Conservation (phyloP, 1,140 invertebrate genomes). For the Megalonaias nervosa region DNA sequence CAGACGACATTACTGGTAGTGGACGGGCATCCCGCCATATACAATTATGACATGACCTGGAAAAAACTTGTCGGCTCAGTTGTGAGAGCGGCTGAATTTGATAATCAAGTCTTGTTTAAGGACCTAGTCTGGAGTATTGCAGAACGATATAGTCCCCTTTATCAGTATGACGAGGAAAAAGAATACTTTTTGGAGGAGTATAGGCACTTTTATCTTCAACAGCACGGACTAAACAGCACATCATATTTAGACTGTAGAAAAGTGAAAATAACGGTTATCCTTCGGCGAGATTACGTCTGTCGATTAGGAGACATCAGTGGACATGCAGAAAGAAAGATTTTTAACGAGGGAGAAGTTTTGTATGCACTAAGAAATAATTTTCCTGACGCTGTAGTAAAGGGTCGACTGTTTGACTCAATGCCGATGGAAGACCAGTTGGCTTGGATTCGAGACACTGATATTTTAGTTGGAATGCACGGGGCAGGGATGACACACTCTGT, state of each 20-base stretch:
- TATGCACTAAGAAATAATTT: constrained; percentile 9
- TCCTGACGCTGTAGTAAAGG: constrained; percentile 27
- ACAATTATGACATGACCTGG: background rate
- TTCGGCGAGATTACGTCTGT: constrained; percentile 58
- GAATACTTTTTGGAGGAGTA: constrained; percentile 46
- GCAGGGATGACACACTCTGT: constrained; percentile 95
- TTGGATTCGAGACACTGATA: constrained; percentile 81
- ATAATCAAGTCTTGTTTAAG: background rate
- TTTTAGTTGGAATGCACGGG: constrained; percentile 96
- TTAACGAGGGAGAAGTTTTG: constrained; percentile 55
- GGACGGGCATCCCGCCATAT: background rate
- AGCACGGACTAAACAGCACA: constrained; percentile 17
- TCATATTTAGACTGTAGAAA: constrained; percentile 42
- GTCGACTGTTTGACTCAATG: constrained; percentile 50
- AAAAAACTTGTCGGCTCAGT: background rate
- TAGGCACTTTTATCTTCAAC: constrained; percentile 53
- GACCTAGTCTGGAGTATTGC: background rate
- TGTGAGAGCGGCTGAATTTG: background rate
- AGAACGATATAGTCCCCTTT: background rate
- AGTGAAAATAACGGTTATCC: constrained; percentile 54
- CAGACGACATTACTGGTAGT: background rate
- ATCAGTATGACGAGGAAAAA: background rate
- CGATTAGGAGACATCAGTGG: constrained; percentile 61
- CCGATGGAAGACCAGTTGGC: constrained; percentile 51
- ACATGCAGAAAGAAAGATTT: constrained; percentile 49